Base-by-base conservation (phyloP, 2,888 invertebrate genomes). In the Chelonus formosanus region DNA sequence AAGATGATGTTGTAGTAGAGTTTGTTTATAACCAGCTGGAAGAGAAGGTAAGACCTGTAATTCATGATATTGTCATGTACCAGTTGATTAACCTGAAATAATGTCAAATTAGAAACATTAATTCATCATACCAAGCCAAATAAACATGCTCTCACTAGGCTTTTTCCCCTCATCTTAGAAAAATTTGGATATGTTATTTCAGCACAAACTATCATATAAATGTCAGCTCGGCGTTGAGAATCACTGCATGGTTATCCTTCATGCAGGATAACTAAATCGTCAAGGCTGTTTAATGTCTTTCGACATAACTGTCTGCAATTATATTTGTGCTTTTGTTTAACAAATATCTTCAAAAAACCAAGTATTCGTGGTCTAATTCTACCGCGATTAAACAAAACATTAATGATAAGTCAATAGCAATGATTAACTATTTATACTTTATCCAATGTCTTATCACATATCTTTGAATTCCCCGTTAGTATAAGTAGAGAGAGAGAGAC, bases 11-110 rank as follows among this genome's bases (percentile, higher is more conserved):
- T 48, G 93, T 99, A 74, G 95, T 97, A 72, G 98, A 98, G 85
- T 99, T 97, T 89, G 97, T 99, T 74, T 96, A 97, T 87, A 98
- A 98, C 86, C 98, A 99, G 85, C 88, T 99, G 65, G 98, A 99
- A 85, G 93, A 95, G 84, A 95, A 94, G 90, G 94, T 95, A 89
- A 82, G 80, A 74, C 73, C 69, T 69, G 50, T 63, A 67, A 56
- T 63, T 45, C 47, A 20, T n/a, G 10, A 52, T 86, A 85, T 85
- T 5, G 40, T 40, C 40, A 40, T 40, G 40, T 20, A 40, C 3
- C 40, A 3, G 40, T 40, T 40, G 40, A 40, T 40, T 40, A 40
- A 40, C 40, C 4, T 40, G 6, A 40, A 40, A 40, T 40, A 40
- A 47, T 56, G 55, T 34, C 2, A 59, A 63, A 52, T 32, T 36